These are phyloP conservation scores for Otocyon megalotis DNA, from an alignment of 2,113 vertebrate genomes.

Conservation along the genomic window DNA sequence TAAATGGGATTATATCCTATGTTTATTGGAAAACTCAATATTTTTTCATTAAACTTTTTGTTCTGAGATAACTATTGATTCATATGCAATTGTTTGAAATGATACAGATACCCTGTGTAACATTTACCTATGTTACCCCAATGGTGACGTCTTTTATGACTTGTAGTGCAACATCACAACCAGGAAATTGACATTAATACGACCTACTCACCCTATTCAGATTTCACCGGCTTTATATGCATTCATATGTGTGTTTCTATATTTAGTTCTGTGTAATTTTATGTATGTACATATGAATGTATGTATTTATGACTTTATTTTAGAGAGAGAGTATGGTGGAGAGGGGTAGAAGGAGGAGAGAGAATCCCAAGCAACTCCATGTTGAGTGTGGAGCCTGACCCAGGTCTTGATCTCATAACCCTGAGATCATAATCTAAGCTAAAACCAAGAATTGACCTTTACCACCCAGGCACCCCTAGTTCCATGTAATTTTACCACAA, in stretches of 20 bases:
- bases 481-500: not conserved
- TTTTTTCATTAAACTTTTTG: not conserved
- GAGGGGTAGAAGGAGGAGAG: not conserved
- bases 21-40: not conserved
- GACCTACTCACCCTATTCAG: not conserved
- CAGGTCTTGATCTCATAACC: not conserved
- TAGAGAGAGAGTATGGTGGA: not conserved
- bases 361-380: not conserved
- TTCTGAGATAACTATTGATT: not conserved
- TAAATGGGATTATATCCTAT: not conserved
- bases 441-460: not conserved
- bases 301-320: not conserved
- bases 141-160: not conserved
- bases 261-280: not conserved
- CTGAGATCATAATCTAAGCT: not conserved
- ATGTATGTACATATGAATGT: not conserved
- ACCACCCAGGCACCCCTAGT: not conserved
- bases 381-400: not conserved
- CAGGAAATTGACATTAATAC: not conserved
- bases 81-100: not conserved
- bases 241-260: not conserved
- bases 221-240: not conserved
- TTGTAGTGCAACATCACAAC: not conserved
- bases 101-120: not conserved
- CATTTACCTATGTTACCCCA: not conserved